phyloP scores from a whole-genome alignment of 2,113 vertebrate genomes.

The Pelusios castaneus region DNA sequence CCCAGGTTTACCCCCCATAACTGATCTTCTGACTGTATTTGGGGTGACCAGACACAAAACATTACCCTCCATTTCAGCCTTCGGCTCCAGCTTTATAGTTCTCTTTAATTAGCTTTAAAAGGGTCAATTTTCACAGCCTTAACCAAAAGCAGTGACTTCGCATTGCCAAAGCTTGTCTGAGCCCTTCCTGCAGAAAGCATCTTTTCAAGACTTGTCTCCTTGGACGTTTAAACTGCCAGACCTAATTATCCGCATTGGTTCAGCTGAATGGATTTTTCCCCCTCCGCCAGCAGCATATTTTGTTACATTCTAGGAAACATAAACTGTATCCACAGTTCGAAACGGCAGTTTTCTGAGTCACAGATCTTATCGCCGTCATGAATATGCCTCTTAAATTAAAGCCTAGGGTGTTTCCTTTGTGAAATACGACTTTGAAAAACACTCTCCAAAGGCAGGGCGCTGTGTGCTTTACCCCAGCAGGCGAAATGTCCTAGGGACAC shows the following conservation, averaged over 20 bases:
- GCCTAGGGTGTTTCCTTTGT: neutral
- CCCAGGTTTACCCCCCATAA: neutral
- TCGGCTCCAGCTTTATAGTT: conserved; percentile 27
- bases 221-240: conserved; percentile 63
- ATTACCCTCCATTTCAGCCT: neutral
- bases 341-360: neutral
- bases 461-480: neutral
- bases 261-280: conserved; percentile 52
- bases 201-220: conserved; percentile 54
- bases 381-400: neutral
- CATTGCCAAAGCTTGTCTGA: conserved; percentile 44
- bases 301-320: conserved; percentile 25
- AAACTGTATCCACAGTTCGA: neutral
- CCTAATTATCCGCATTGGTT: conserved; percentile 55
- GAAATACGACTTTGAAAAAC: neutral
- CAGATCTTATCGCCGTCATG: rapidly evolving
- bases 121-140: conserved; percentile 44
- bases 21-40: neutral
- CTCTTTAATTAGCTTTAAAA: conserved; percentile 17
- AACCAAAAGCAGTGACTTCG: conserved; percentile 25
- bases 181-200: conserved; percentile 33
- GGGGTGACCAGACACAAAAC: neutral
- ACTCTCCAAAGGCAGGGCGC: rapidly evolving
- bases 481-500: neutral
- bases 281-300: conserved; percentile 59